These are phyloP conservation scores for Zaprionus tsacasi DNA, from an alignment of 1,140 invertebrate genomes.

Conservation along the genomic window DNA sequence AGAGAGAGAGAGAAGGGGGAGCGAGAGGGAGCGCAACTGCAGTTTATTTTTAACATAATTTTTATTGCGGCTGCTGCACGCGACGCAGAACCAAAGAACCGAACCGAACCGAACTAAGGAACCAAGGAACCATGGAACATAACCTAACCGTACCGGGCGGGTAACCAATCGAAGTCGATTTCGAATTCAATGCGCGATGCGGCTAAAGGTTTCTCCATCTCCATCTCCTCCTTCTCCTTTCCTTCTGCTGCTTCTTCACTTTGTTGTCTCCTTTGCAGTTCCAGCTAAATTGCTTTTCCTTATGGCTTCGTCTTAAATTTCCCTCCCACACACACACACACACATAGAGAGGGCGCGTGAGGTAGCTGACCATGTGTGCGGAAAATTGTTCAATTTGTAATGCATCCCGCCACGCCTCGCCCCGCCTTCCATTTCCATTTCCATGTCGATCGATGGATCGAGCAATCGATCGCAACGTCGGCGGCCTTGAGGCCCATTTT, in stretches of 20 bases:
- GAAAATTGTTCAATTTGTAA: conserved; percentile 62
- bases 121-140: not conserved
- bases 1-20: not conserved
- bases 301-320: conserved; percentile 48
- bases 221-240: conserved; percentile 5
- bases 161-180: conserved; percentile 43
- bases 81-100: conserved; percentile 39
- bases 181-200: conserved; percentile 65
- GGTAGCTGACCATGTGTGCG: conserved; percentile 59
- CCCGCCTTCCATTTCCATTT: conserved; percentile 23
- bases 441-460: conserved; percentile 4
- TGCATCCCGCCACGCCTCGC: conserved; percentile 17
- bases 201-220: conserved; percentile 30
- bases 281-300: conserved; percentile 47
- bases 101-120: not conserved
- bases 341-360: not conserved
- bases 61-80: conserved; percentile 74
- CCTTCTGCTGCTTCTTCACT: conserved; percentile 1
- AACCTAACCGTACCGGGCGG: not conserved
- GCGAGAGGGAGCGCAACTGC: conserved; percentile 21
- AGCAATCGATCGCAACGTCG: conserved; percentile 12
- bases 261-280: conserved; percentile 31
- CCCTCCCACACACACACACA: conserved; percentile 10
- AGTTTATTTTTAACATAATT: conserved; percentile 81
- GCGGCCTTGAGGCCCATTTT: conserved; percentile 37